Conservation (phyloP, 2,797 vertebrate genomes). For the Sarcophilus harrisii region DNA sequence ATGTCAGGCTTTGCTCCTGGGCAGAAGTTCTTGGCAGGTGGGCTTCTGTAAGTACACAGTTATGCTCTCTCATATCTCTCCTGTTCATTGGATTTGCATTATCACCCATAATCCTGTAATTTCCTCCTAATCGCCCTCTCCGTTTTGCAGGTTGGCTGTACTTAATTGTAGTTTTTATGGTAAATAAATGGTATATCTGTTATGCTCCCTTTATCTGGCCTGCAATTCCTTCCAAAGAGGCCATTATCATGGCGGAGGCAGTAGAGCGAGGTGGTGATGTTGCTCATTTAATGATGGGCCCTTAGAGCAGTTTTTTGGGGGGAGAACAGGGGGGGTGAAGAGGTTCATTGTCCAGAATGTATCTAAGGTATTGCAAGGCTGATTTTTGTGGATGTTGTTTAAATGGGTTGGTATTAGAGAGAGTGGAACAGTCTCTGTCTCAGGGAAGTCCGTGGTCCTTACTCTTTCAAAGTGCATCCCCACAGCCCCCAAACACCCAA, state of each 20-base stretch:
- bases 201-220: neutral
- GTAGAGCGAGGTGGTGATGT: neutral
- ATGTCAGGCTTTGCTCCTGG: neutral
- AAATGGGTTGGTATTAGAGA: neutral
- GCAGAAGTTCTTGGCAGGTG: neutral
- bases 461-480: neutral
- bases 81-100: neutral
- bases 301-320: neutral
- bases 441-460: neutral
- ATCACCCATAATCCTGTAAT: neutral
- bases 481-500: neutral
- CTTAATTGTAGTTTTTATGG: constrained; percentile 10
- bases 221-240: neutral
- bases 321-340: accelerated
- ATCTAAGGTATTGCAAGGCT: neutral
- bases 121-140: neutral
- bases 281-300: neutral
- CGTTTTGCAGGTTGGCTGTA: accelerated
- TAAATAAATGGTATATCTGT: constrained; percentile 10
- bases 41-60: neutral
- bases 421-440: neutral
- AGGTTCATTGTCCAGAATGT: neutral
- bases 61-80: neutral
- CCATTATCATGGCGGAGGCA: neutral
- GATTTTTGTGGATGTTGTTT: neutral